Conservation (phyloP, 2,797 vertebrate species). For the Corythornis leucogaster region DNA sequence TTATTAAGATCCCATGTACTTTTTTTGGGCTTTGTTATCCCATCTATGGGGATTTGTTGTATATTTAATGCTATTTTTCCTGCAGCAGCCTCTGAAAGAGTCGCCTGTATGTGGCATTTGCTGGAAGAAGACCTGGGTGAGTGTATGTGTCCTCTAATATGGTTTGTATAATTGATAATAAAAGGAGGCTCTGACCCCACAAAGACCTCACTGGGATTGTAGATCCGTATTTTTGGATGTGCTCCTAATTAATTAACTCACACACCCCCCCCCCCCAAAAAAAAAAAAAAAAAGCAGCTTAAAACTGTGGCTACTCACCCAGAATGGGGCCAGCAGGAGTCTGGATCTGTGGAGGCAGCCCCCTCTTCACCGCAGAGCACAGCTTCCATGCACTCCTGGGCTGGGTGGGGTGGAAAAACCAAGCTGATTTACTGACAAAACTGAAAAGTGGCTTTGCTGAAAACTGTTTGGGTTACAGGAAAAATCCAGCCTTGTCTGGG, state of each 20-base stretch:
- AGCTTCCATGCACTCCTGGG: fast-evolving
- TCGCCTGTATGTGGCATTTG: not conserved
- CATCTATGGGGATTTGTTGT: fast-evolving
- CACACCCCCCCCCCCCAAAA: too few relatives aligned
- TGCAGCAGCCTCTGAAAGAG: not conserved
- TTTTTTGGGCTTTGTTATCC: not conserved
- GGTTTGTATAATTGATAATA: not conserved
- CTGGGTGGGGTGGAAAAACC: not conserved
- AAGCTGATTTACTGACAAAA: not conserved
- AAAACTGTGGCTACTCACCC: fast-evolving
- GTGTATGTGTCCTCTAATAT: fast-evolving
- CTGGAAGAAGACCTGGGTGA: not conserved
- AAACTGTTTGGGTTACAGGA: conserved; percentile 28
- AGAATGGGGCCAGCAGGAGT: fast-evolving
- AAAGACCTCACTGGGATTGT: not conserved
- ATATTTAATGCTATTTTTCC: not conserved
- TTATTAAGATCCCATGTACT: not conserved
- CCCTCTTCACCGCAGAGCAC: fast-evolving
- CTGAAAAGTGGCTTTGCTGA: not conserved
- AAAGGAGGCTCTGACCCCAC: not conserved
- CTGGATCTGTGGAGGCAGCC: fast-evolving
- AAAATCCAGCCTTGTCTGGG: not conserved
- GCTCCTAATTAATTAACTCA: not conserved
- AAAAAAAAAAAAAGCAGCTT: not conserved
- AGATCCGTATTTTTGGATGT: not conserved